Evolutionary conservation across 1,140 invertebrate species (phyloP).

Genomic region (Melanaphis sacchari): DNA sequence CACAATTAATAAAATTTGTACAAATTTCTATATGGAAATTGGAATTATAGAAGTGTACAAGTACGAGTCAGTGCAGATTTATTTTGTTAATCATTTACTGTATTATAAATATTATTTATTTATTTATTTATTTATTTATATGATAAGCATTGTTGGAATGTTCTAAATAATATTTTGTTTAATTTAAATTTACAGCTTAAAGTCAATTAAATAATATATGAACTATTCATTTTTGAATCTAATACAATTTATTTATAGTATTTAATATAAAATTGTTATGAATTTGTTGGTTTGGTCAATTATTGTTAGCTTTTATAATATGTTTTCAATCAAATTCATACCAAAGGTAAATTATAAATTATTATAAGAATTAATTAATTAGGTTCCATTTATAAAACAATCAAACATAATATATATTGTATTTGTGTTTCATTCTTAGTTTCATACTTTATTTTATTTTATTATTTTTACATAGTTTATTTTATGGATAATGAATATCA

Average conservation of each 20-base stretch:
- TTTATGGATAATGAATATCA: not conserved
- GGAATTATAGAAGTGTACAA: no score
- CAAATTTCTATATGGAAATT: no score
- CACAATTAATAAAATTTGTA: no score
- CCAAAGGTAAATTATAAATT: conserved; percentile 29
- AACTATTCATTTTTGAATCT: not conserved
- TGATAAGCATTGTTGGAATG: not conserved
- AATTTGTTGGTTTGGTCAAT: conserved; percentile 40
- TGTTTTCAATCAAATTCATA: conserved; percentile 41
- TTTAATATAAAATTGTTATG: conserved; percentile 5
- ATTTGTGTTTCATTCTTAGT: not conserved
- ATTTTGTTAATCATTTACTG: no score
- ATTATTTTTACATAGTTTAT: conserved; percentile 3
- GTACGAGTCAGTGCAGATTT: no score
- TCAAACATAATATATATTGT: not conserved
- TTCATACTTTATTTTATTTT: not conserved
- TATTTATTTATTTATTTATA: no score
- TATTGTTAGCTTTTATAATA: conserved; percentile 38
- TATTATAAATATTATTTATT: no score
- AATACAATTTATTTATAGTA: not conserved
- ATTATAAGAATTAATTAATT: not conserved
- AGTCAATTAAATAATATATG: not conserved
- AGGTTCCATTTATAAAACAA: not conserved
- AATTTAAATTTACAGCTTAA: not conserved
- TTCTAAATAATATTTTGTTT: not conserved